Evolutionary conservation across 92 coral and sea anemone species (phyloP), one percentile per base, ranked within the genome.

Genomic region (Virgularia gustaviana): DNA sequence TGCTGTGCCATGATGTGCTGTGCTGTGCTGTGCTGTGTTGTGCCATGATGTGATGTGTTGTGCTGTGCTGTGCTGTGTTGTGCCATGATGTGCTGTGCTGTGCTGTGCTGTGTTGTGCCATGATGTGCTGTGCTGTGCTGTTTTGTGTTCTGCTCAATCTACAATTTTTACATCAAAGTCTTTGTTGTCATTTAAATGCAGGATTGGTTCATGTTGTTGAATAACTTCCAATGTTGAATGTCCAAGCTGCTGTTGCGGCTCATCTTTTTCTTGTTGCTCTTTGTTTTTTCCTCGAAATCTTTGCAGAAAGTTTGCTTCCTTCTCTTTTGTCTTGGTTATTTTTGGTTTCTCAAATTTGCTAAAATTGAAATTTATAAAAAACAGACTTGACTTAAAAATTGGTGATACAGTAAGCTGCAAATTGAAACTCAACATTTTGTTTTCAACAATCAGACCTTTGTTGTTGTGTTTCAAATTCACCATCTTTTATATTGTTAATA

Each of bases 381-480:
- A 39, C 9, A 39, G 15, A 7, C 45, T 39, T 7, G 9, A 39
- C 9, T 15, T 39, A 39, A 39, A 39, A 39, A n/a, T n/a, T n/a
- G n/a, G n/a, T n/a, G n/a, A n/a, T n/a, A n/a, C n/a, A n/a, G n/a
- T n/a, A n/a, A n/a, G n/a, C n/a, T n/a, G n/a, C n/a, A n/a, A 47
- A 47, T 13, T 47, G 23, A 3, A 16, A 3, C 3, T 47, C 16
- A 47, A 47, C 16, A 4, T 47, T 4, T 16, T 13, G 23, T 4
- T 16, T 47, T 4, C 55, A 47, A 16, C 22, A 16, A 3, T 19
- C 3, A 4, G 5, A 3, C 23, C 16, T 16, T 37, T 30, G 33
- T 5, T 68, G 51, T 61, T 33, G 31, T 51, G 75, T 12, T 65
- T 80, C 36, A 62, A 81, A 9, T 64, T 83, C 36, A 75, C 76